Base-by-base conservation (phyloP, 2,113 vertebrate genomes). In the Rhombomys opimus region DNA sequence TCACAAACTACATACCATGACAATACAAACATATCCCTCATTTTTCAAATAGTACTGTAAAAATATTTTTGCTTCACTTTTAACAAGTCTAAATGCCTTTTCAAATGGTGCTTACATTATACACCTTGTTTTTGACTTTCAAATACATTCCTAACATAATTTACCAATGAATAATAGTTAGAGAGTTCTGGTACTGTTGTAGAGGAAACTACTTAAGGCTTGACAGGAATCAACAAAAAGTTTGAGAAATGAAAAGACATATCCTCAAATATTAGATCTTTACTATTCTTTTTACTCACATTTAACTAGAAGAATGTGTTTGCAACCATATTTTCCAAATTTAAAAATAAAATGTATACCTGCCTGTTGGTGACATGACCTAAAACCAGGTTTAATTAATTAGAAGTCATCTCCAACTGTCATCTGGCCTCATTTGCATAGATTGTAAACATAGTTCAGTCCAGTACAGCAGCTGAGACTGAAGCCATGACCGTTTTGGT, bases 101-200 rank as follows among this genome's bases (percentile, higher is more conserved):
- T 77, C 30, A 97, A 92, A 96, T 12, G 91, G 61, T 92, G 86
- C 90, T 61, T 87, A 70, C 88, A 76, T 84, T 89, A 2, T 90
- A 87, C 50, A 70, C 27, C 52, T 41, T 95, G 32, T 85, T 95
- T 85, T 91, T 97, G 73, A 94, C 88, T 93, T 97, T 87, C 91
- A 94, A 97, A 97, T 84, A 63, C 25, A 98, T 97, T 97, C 94
- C 95, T 96, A 89, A 96, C 82, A 77, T 93, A 90, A 91, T 65
- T 96, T 92, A 78, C 82, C 2, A 86, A 52, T 96, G 93, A 97
- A 65, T 77, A 96, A 70, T 81, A 90, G 89, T 96, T 93, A 85
- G 92, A 88, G 88, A 96, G 89, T 89, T 92, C 5, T 96, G 65
- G 76, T 68, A 89, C 7, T 89, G 75, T 93, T 90, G 75, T 59